Evolutionary conservation across 30 jellyfish, hydroid and myxozoan species (phyloP).

Genomic region (Euphysa ruthae): DNA sequence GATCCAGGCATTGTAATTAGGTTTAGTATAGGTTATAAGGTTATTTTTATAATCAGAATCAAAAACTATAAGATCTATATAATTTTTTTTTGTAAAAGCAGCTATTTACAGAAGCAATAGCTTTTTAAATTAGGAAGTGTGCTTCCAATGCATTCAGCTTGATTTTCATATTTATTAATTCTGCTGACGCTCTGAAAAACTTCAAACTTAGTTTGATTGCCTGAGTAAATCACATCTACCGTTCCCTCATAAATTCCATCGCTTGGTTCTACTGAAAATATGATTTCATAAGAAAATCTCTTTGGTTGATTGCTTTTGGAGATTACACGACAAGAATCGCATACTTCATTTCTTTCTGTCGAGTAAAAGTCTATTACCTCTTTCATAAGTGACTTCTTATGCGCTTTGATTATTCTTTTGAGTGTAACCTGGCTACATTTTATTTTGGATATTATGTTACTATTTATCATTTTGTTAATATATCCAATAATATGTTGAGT

Average conservation of each 20-base stretch:
- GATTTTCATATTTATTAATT: conserved; percentile 45
- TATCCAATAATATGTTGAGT: conserved; percentile 29
- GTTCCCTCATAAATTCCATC: conserved; percentile 50
- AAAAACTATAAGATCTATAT: too few relatives aligned
- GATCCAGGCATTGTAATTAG: too few relatives aligned
- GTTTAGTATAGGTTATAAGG: too few relatives aligned
- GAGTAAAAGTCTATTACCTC: conserved; percentile 33
- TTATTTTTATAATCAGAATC: too few relatives aligned
- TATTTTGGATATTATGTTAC: background rate
- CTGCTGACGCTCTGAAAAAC: conserved; percentile 47
- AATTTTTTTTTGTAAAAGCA: too few relatives aligned
- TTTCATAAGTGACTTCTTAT: conserved; percentile 13
- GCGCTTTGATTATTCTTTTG: conserved; percentile 23
- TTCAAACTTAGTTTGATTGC: conserved; percentile 4
- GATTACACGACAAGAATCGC: conserved; percentile 59
- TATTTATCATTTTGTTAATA: conserved; percentile 21
- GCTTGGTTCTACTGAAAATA: conserved; percentile 63
- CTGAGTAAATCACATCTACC: background rate
- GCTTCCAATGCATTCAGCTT: conserved; percentile 57
- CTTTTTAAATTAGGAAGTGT: conserved; percentile 43
- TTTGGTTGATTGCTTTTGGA: background rate
- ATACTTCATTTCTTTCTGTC: conserved; percentile 8
- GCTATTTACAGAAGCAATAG: conserved; percentile 49
- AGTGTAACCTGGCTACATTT: conserved; percentile 9
- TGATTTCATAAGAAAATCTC: conserved; percentile 33